Evolutionary conservation across 2,888 invertebrate genomes (phyloP).

Genomic region (Agrotis segetum): DNA sequence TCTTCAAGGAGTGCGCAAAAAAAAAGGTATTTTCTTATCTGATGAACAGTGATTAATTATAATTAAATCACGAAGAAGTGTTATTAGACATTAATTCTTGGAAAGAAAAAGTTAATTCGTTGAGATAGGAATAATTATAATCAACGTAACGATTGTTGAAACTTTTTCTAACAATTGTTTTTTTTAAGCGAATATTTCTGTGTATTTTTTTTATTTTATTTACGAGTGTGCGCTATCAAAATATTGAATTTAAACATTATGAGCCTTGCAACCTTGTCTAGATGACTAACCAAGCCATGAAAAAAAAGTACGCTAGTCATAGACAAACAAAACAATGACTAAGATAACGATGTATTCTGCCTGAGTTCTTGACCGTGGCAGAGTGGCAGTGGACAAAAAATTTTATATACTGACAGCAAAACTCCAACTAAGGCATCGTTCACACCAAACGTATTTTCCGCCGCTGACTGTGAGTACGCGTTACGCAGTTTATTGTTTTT

Average conservation of each 20-base stretch:
- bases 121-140: constrained; percentile 17
- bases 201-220: not conserved
- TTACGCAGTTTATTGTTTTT: no score
- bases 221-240: not conserved
- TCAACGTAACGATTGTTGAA: constrained; percentile 10
- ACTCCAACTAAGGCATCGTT: no score
- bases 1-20: constrained; percentile 17
- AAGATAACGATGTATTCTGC: constrained; percentile 7
- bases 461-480: no score
- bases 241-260: not conserved
- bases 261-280: no score
- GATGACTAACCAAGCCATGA: not conserved
- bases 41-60: constrained; percentile 52
- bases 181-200: not conserved
- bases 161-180: not conserved
- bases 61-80: constrained; percentile 59
- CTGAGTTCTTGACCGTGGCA: not conserved
- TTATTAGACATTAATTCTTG: constrained; percentile 36
- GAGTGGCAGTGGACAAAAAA: constrained; percentile 19
- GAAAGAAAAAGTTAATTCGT: constrained; percentile 27
- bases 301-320: constrained; percentile 2
- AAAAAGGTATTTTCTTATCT: constrained; percentile 29
- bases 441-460: no score
- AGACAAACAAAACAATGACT: constrained; percentile 43
- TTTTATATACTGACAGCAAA: constrained; percentile 4